Evolutionary conservation across 2,113 vertebrate species (phyloP).

Genomic region (Martes martes): DNA sequence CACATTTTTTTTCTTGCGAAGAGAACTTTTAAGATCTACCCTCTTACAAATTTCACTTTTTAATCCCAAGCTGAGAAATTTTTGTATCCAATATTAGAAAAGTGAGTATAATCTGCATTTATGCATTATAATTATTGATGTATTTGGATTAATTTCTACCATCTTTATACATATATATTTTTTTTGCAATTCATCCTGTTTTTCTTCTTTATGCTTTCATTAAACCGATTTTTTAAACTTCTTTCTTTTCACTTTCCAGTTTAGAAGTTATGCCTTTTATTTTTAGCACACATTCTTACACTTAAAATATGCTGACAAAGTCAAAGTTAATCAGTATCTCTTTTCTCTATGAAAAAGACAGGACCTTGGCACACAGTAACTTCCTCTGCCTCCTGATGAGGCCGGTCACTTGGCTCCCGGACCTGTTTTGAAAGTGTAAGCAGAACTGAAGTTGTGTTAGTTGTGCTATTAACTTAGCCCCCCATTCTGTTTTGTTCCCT

Average conservation of each 20-base stretch:
- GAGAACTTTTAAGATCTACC: background rate
- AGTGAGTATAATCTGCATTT: background rate
- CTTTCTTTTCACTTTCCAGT: background rate
- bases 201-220: background rate
- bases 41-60: constrained; percentile 2
- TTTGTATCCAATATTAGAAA: background rate
- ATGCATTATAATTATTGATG: background rate
- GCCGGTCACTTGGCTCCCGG: background rate
- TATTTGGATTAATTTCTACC: background rate
- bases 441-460: background rate
- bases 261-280: background rate
- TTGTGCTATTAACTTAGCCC: background rate
- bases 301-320: background rate
- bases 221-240: background rate
- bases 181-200: background rate
- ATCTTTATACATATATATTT: background rate
- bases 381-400: background rate
- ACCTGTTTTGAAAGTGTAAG: background rate
- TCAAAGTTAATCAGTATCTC: background rate
- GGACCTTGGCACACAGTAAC: background rate
- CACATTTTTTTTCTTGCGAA: background rate
- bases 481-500: background rate
- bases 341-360: constrained; percentile 10
- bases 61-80: background rate
- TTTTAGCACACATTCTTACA: background rate